Conservation (phyloP, 1,140 invertebrate species). For the Tenebrio molitor region DNA sequence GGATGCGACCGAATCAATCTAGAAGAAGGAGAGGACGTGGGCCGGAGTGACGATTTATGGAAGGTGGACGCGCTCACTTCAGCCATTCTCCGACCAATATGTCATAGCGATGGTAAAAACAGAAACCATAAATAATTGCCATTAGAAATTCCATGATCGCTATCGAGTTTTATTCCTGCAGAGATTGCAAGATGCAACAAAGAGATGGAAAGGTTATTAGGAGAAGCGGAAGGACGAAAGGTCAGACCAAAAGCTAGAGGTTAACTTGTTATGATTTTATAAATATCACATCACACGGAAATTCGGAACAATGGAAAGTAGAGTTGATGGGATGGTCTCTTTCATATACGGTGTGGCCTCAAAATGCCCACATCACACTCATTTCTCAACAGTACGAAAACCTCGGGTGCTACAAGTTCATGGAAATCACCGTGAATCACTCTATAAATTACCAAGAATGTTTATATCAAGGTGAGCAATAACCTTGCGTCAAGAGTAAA, state of each 20-base stretch:
- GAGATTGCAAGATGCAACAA: conserved; percentile 11
- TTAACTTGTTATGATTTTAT: background rate
- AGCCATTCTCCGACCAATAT: conserved; percentile 20
- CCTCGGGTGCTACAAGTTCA: too few relatives aligned
- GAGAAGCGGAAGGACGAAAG: conserved; percentile 24
- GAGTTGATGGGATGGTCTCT: too few relatives aligned
- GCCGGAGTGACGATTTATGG: conserved; percentile 19
- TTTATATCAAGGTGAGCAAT: too few relatives aligned
- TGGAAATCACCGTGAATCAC: too few relatives aligned
- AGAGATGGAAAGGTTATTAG: conserved; percentile 19
- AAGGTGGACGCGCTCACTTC: conserved; percentile 22
- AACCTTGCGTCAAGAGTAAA: too few relatives aligned
- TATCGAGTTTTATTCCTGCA: background rate
- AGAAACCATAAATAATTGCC: conserved; percentile 37
- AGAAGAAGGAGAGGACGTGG: conserved; percentile 7
- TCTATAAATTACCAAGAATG: too few relatives aligned
- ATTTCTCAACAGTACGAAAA: too few relatives aligned
- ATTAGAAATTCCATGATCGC: conserved; percentile 29
- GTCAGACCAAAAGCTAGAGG: conserved; percentile 16
- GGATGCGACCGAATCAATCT: conserved; percentile 36
- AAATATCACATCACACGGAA: background rate
- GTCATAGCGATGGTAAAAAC: conserved; percentile 30
- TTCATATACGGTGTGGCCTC: too few relatives aligned
- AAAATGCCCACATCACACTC: too few relatives aligned
- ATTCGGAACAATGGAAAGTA: too few relatives aligned